Conservation (phyloP, 2,113 vertebrate genomes). For the Mesocricetus auratus region DNA sequence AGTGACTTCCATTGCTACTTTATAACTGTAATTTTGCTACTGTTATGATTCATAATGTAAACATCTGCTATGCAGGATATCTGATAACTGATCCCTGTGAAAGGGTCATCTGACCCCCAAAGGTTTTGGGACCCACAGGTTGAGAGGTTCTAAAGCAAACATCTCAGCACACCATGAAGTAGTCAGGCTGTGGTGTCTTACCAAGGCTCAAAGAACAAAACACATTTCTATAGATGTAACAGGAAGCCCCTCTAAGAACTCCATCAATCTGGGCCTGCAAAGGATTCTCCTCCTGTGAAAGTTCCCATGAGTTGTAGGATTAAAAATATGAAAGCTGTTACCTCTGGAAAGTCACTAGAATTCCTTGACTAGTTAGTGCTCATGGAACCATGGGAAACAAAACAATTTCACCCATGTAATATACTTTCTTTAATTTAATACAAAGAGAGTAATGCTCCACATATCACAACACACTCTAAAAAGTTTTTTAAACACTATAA, state of each 20-base stretch:
- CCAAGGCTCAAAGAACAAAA: neutral
- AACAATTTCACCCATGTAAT: slow-evolving; percentile 68
- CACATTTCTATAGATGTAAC: neutral
- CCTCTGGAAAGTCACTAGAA: slow-evolving; percentile 40
- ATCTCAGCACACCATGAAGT: neutral
- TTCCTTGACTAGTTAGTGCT: neutral
- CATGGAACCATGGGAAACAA: slow-evolving; percentile 26
- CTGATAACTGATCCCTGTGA: neutral
- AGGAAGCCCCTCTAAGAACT: neutral
- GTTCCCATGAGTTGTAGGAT: slow-evolving; percentile 20
- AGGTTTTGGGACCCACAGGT: neutral
- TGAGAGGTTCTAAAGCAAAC: neutral
- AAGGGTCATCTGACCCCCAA: neutral
- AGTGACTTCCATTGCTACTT: neutral
- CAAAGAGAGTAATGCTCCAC: slow-evolving; percentile 72
- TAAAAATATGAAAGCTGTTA: slow-evolving; percentile 42
- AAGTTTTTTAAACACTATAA: slow-evolving; percentile 54
- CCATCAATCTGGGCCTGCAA: neutral
- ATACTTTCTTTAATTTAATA: slow-evolving; percentile 75
- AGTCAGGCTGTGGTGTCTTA: neutral
- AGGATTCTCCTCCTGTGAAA: slow-evolving; percentile 38
- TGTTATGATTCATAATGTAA: neutral
- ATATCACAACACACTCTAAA: slow-evolving; percentile 63
- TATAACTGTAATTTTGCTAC: neutral
- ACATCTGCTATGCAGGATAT: neutral